Percentiles rank a stretch among this genome's conserved stretches.
Conservation (phyloP, 1,140 invertebrate genomes). For the Lycorma delicatula region DNA sequence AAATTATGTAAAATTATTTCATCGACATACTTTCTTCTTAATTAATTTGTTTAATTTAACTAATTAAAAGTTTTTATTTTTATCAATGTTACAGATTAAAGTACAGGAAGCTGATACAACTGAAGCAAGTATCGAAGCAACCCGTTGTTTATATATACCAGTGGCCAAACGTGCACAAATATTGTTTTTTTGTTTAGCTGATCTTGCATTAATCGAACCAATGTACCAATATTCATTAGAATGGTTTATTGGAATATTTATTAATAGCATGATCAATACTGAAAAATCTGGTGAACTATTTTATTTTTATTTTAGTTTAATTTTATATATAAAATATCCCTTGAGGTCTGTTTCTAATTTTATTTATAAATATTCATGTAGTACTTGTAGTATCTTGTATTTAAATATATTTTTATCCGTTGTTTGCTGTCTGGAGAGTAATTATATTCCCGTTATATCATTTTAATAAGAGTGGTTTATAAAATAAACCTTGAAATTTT, state of each 20-base stretch:
- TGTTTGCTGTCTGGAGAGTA: too few relatives aligned
- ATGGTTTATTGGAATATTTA: conserved; percentile 64
- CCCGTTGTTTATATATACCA: conserved; percentile 57
- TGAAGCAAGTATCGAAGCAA: conserved; percentile 55
- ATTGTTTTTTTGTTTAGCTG: conserved; percentile 62
- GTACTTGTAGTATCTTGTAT: too few relatives aligned
- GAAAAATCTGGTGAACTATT: conserved; percentile 45
- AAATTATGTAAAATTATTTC: too few relatives aligned
- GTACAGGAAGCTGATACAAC: conserved; percentile 51
- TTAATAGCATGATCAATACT: conserved; percentile 54
- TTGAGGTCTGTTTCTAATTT: too few relatives aligned
- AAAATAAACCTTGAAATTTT: too few relatives aligned
- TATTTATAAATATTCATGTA: too few relatives aligned
- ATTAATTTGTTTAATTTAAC: conserved; percentile 14
- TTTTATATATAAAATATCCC: too few relatives aligned
- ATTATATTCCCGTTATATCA: too few relatives aligned
- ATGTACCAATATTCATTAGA: conserved; percentile 73
- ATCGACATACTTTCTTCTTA: too few relatives aligned
- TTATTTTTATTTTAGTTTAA: too few relatives aligned
- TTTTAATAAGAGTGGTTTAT: too few relatives aligned
- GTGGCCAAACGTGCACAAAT: conserved; percentile 62
- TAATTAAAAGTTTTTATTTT: conserved; percentile 27
- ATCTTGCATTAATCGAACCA: conserved; percentile 59
- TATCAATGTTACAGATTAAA: conserved; percentile 44
- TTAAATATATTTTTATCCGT: too few relatives aligned